phyloP scores from a whole-genome alignment of 2,888 invertebrate species.

The Drosophila melanocephala region DNA sequence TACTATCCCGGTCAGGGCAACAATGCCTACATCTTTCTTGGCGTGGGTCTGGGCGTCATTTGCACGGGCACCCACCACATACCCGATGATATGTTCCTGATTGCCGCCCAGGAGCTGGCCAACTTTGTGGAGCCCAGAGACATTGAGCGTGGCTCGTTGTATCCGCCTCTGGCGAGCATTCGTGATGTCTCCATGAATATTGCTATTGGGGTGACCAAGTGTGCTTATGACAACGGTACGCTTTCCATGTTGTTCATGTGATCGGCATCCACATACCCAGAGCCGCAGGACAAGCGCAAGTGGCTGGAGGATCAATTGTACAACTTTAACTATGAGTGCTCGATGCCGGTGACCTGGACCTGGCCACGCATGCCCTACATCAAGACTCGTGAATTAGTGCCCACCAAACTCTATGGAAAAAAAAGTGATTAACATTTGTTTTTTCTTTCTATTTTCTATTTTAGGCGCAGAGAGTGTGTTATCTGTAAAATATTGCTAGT shows the following conservation, averaged over 20 bases:
- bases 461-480: conserved; percentile 71
- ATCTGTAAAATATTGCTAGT: too few species aligned
- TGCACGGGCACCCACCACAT: conserved; percentile 97
- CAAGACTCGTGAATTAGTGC: conserved; percentile 84
- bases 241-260: neutral
- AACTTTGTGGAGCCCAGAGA: conserved; percentile 93
- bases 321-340: conserved; percentile 91
- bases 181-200: conserved; percentile 96
- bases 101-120: conserved; percentile 95
- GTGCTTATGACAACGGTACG: conserved; percentile 94
- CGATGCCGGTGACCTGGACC: conserved; percentile 90
- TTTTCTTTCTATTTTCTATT: conserved; percentile 56
- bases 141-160: conserved; percentile 94
- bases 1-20: conserved; percentile 98
- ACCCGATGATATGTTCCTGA: conserved; percentile 96
- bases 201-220: conserved; percentile 93
- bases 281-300: conserved; percentile 91
- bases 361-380: conserved; percentile 86
- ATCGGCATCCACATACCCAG: conserved; percentile 92
- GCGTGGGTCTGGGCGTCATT: conserved; percentile 97
- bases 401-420: conserved; percentile 82
- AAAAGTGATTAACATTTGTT: conserved; percentile 76
- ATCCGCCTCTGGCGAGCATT: conserved; percentile 94
- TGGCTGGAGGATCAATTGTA: conserved; percentile 92
- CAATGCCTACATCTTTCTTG: conserved; percentile 99